Percentiles rank a stretch among this genome's conserved stretches.
phyloP scores from a whole-genome alignment of 2,113 vertebrate genomes.

The Pseudolaguvia tuberculata region DNA sequence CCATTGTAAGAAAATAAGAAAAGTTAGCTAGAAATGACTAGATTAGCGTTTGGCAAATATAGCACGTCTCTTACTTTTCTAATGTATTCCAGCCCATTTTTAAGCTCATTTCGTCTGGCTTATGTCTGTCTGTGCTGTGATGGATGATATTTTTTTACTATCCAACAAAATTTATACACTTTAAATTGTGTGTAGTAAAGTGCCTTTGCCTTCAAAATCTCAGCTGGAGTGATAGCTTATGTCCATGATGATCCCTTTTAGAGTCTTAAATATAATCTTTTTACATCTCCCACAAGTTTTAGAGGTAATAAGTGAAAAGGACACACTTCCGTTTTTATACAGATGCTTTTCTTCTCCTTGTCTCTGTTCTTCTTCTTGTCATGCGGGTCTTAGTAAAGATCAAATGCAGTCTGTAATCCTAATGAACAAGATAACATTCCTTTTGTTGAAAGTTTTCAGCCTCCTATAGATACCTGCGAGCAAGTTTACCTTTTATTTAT shows the following conservation, averaged over 20 bases:
- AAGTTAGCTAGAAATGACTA: not conserved
- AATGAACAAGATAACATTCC: conserved; percentile 10
- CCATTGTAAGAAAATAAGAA: not conserved
- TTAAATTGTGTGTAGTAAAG: not conserved
- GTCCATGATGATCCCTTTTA: no score
- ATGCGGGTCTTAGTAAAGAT: conserved; percentile 34
- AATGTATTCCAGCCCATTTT: not conserved
- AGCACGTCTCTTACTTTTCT: no score
- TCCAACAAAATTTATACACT: not conserved
- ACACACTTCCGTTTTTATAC: not conserved
- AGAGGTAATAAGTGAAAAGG: not conserved
- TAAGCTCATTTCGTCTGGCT: not conserved
- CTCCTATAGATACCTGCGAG: conserved; percentile 7
- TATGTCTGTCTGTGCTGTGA: not conserved
- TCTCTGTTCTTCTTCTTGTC: conserved; percentile 31
- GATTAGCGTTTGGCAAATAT: not conserved
- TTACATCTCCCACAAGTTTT: not conserved
- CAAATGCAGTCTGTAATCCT: conserved; percentile 39
- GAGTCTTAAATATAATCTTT: conserved; percentile 6
- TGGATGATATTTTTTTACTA: not conserved
- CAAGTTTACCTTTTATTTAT: conserved; percentile 23
- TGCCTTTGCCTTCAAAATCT: not conserved
- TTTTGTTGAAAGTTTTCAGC: conserved; percentile 28
- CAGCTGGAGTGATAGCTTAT: no score
- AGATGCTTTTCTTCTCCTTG: not conserved